These are phyloP conservation scores for Drosophila virilis DNA, from an alignment of 1,140 invertebrate species.

Conservation along the genomic window DNA sequence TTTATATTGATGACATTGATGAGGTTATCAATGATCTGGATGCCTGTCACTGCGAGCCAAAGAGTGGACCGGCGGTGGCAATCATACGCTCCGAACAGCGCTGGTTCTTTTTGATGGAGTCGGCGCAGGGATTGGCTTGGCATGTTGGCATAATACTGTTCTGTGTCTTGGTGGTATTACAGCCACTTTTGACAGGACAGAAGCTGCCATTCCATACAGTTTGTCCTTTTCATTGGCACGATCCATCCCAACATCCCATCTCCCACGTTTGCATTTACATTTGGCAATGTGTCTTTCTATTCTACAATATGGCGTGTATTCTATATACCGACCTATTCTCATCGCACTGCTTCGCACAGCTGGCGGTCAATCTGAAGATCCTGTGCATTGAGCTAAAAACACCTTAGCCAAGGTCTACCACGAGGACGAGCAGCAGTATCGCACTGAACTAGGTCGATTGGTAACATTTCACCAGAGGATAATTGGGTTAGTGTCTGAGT, in stretches of 20 bases:
- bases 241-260: conserved; percentile 32
- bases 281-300: conserved; percentile 3
- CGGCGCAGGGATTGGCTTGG: conserved; percentile 4
- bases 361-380: conserved; percentile 31
- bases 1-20: conserved; percentile 34
- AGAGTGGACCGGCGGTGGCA: background rate
- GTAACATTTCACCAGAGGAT: conserved; percentile 45
- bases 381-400: conserved; percentile 41
- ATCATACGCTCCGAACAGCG: conserved; percentile 25
- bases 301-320: conserved; percentile 24
- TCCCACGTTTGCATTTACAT: conserved; percentile 23
- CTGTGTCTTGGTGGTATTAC: conserved; percentile 6
- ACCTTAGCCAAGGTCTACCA: background rate
- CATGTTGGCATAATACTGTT: background rate
- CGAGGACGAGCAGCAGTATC: background rate
- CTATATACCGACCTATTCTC: conserved; percentile 14
- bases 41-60: background rate
- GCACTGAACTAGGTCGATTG: conserved; percentile 18
- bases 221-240: conserved; percentile 43
- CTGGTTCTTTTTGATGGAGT: conserved; percentile 11
- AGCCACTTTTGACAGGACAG: conserved; percentile 41
- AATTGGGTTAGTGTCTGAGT: conserved; percentile 22
- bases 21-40: conserved; percentile 38
- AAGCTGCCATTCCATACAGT: conserved; percentile 44
- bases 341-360: conserved; percentile 32